Evolutionary conservation across 1,140 invertebrate genomes (phyloP).

Genomic region (Euwallacea similis): DNA sequence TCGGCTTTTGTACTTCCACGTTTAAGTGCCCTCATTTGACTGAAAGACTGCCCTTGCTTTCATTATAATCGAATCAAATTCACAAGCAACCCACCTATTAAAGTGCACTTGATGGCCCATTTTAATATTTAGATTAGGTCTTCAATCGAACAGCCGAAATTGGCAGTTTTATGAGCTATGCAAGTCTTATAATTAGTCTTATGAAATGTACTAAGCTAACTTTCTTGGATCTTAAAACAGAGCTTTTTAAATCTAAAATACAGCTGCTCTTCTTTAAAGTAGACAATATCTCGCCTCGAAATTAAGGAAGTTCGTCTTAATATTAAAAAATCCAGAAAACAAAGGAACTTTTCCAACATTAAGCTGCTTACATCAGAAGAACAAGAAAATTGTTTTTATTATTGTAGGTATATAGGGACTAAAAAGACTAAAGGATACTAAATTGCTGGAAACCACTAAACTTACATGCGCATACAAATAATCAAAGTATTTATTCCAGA

Average conservation of each 20-base stretch:
- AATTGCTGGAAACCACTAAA: no score
- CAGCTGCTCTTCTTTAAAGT: neutral
- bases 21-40: slow-evolving; percentile 22
- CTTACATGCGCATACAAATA: no score
- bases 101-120: slow-evolving; percentile 8
- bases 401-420: no score
- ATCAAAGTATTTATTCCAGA: neutral
- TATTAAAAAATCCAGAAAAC: slow-evolving; percentile 3
- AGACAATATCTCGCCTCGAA: neutral
- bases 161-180: neutral
- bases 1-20: slow-evolving; percentile 16
- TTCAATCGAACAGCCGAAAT: no score
- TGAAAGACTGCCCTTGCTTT: slow-evolving; percentile 18
- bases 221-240: neutral
- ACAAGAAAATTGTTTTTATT: no score
- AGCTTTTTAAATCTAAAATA: neutral
- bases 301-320: slow-evolving; percentile 2
- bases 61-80: slow-evolving; percentile 22
- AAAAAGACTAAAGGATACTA: no score
- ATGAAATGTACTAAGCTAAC: neutral
- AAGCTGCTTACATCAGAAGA: no score
- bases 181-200: neutral
- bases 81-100: neutral
- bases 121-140: slow-evolving; percentile 3
- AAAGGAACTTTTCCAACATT: neutral